Conservation (phyloP, 1,140 invertebrate genomes). For the Andrena cerasifolii region DNA sequence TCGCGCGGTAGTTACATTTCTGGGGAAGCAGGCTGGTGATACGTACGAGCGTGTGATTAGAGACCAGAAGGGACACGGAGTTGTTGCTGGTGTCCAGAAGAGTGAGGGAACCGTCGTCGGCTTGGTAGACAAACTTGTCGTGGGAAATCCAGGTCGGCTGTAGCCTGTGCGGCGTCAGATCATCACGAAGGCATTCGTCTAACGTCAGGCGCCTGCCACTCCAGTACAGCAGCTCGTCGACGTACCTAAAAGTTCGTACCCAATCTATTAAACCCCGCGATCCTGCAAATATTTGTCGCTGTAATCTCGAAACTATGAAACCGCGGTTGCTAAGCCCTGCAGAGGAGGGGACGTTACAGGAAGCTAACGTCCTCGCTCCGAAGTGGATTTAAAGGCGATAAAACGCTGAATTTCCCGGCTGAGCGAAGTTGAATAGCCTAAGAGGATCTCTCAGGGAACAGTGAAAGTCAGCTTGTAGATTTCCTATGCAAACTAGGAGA, state of each 20-base stretch:
- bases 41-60: conserved; percentile 92
- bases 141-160: conserved; percentile 90
- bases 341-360: neutral
- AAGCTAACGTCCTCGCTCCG: conserved; percentile 1
- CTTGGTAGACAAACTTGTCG: conserved; percentile 91
- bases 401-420: conserved; percentile 9
- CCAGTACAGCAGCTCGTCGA: conserved; percentile 93
- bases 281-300: no score
- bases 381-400: conserved; percentile 13
- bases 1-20: no score
- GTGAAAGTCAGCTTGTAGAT: neutral
- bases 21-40: conserved; percentile 12
- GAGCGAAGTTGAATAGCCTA: no score
- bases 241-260: conserved; percentile 84
- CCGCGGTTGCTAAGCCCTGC: neutral
- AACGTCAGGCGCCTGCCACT: conserved; percentile 90
- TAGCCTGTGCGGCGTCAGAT: conserved; percentile 88
- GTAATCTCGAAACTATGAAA: neutral
- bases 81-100: conserved; percentile 89
- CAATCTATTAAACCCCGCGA: neutral
- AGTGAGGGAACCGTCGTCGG: conserved; percentile 90
- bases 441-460: neutral
- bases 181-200: conserved; percentile 90
- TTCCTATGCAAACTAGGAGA: no score
- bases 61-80: conserved; percentile 89